These are phyloP conservation scores for Notechis scutatus DNA, from an alignment of 2,113 vertebrate genomes.

Conservation along the genomic window DNA sequence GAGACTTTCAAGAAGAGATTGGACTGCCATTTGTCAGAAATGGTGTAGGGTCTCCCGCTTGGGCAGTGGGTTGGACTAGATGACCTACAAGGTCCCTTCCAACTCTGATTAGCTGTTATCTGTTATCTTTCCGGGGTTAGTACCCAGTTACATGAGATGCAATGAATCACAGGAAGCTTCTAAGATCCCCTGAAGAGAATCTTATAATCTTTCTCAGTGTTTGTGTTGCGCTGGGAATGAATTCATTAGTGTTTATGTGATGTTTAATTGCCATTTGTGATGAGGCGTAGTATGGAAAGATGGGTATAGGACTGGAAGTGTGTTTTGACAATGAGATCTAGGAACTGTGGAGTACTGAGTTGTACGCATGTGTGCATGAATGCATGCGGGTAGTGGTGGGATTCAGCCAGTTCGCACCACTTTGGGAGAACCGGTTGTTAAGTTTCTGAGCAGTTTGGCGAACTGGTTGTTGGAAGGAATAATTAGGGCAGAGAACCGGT, in stretches of 20 bases:
- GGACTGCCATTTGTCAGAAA: too few species aligned
- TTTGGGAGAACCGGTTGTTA: too few species aligned
- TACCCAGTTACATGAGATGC: neutral
- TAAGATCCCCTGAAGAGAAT: neutral
- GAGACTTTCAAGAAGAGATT: too few species aligned
- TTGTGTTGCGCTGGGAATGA: constrained; percentile 1
- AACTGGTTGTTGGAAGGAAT: too few species aligned
- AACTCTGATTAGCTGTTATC: too few species aligned
- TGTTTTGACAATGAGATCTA: neutral
- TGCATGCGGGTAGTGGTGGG: too few species aligned
- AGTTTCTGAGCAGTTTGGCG: too few species aligned
- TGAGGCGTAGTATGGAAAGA: neutral
- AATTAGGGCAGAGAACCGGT: too few species aligned
- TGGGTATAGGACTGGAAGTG: neutral
- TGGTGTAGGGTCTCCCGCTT: too few species aligned
- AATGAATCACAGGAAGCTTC: neutral
- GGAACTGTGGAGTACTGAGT: neutral
- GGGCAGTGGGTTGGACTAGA: too few species aligned
- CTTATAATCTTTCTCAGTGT: constrained; percentile 17
- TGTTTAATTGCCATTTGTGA: constrained; percentile 8
- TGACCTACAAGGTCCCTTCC: too few species aligned
- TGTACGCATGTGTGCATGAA: neutral
- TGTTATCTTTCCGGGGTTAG: neutral
- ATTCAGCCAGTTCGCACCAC: too few species aligned
- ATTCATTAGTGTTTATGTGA: constrained; percentile 14